A percentile compares a stretch with the other conserved stretches of the same genome.
These are phyloP conservation scores for Peromyscus polionotus DNA, from an alignment of 2,113 vertebrate genomes.

Conservation along the genomic window DNA sequence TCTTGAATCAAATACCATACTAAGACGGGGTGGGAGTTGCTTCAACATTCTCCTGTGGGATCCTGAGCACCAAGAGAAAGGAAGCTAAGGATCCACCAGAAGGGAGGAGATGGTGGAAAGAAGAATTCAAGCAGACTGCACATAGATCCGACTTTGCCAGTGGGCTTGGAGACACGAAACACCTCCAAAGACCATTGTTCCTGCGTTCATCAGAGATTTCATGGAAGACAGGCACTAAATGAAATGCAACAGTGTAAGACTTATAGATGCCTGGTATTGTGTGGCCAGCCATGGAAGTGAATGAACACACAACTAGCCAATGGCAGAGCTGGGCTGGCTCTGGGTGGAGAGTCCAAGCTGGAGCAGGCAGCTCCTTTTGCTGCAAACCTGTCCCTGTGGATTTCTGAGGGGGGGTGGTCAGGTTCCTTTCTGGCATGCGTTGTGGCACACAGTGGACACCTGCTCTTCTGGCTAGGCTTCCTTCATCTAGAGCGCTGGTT, in stretches of 20 bases:
- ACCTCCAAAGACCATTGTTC: not conserved
- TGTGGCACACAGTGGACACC: not conserved
- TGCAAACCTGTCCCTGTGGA: not conserved
- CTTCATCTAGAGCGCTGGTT: not conserved
- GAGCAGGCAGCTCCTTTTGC: not conserved
- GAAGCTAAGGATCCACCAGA: not conserved
- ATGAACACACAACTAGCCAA: not conserved
- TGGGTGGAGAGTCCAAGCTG: not conserved
- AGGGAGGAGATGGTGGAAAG: not conserved
- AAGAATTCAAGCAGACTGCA: conserved; percentile 7
- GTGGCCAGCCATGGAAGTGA: not conserved
- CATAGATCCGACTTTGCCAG: not conserved
- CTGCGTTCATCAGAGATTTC: not conserved
- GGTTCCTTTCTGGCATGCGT: not conserved
- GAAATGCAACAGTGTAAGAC: not conserved
- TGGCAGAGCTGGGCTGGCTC: not conserved
- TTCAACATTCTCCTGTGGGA: not conserved
- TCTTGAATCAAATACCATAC: conserved; percentile 6
- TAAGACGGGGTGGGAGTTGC: not conserved
- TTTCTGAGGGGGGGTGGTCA: not conserved
- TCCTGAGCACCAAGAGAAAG: not conserved
- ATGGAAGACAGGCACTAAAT: not conserved
- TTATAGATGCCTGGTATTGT: not conserved
- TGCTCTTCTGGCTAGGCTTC: not conserved
- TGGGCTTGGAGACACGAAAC: not conserved